Evolutionary conservation across 2,888 invertebrate species (phyloP).

Genomic region (Patella depressa): DNA sequence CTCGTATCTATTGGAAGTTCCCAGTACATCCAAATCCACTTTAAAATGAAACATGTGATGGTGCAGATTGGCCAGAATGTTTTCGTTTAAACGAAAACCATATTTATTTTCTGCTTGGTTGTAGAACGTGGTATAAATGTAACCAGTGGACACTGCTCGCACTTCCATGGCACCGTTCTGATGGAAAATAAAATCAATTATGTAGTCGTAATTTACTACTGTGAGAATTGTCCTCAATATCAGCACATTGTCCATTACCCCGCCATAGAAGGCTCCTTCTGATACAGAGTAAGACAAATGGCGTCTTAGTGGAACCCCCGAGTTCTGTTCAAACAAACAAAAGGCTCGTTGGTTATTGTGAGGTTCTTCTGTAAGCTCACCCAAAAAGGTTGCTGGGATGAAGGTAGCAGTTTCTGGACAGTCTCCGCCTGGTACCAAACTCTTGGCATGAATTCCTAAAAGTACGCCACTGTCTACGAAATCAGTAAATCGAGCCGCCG

Average conservation of each 20-base stretch:
- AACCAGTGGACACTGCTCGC: constrained; percentile 55
- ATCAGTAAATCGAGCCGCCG: constrained; percentile 42
- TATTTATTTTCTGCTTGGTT: constrained; percentile 38
- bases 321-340: constrained; percentile 63
- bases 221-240: constrained; percentile 51
- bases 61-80: constrained; percentile 55
- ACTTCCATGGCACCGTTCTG: constrained; percentile 59
- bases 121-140: constrained; percentile 50
- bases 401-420: constrained; percentile 58
- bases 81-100: constrained; percentile 50
- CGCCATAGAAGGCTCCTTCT: constrained; percentile 48
- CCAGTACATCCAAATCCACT: constrained; percentile 56
- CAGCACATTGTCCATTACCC: constrained; percentile 51
- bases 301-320: constrained; percentile 55
- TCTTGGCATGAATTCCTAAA: constrained; percentile 45
- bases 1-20: constrained; percentile 58
- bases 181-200: constrained; percentile 61
- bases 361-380: constrained; percentile 31
- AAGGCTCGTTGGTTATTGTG: constrained; percentile 35
- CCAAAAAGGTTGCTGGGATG: constrained; percentile 34
- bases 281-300: constrained; percentile 42
- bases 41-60: constrained; percentile 61
- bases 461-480: constrained; percentile 53
- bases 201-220: constrained; percentile 62
- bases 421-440: constrained; percentile 58